Conservation (phyloP, 2,797 vertebrate genomes). For the Synaphobranchus kaupii region DNA sequence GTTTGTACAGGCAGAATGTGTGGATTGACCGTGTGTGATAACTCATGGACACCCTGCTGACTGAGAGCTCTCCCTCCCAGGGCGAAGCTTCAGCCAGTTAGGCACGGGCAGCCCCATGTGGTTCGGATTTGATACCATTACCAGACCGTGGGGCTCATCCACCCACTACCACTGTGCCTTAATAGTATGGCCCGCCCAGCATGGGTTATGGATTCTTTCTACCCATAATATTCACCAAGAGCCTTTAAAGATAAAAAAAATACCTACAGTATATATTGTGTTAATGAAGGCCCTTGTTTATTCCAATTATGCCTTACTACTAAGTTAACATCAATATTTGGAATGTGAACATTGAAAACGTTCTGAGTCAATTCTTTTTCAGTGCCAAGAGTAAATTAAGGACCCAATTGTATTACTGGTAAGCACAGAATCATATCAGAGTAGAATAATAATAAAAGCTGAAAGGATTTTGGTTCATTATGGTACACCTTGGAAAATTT, state of each 20-base stretch:
- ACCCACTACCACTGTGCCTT: neutral
- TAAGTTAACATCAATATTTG: too few relatives aligned
- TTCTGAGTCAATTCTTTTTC: too few relatives aligned
- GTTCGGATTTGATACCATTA: neutral
- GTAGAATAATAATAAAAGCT: neutral
- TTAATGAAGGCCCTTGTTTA: neutral
- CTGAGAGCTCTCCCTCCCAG: neutral
- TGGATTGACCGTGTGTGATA: neutral
- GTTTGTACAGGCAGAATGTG: neutral
- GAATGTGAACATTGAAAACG: too few relatives aligned
- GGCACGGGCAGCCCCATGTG: neutral
- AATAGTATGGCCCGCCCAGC: neutral
- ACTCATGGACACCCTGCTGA: neutral
- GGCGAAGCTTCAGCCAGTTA: neutral
- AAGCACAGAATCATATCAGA: conserved; percentile 13
- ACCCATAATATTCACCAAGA: neutral
- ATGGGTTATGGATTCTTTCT: neutral
- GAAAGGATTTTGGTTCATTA: neutral
- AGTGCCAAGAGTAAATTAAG: neutral
- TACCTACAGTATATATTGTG: neutral
- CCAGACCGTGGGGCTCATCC: neutral
- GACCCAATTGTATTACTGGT: too few relatives aligned
- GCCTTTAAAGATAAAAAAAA: neutral
- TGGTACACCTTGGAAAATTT: neutral
- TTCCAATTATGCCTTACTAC: neutral